Evolutionary conservation across 2,888 invertebrate genomes (phyloP).

Genomic region (Hypsopygia costalis): DNA sequence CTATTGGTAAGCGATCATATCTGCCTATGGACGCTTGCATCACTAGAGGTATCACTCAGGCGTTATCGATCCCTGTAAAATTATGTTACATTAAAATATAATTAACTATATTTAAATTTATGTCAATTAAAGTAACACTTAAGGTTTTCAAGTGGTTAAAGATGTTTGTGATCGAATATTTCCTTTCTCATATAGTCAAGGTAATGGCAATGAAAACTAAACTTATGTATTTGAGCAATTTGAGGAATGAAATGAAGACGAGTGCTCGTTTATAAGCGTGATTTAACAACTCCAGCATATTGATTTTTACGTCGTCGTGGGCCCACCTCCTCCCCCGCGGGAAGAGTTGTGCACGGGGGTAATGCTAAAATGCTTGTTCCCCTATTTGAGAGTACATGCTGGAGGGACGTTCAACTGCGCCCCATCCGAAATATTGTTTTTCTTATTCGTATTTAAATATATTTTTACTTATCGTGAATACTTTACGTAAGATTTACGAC

Average conservation of each 20-base stretch:
- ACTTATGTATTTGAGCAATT: constrained; percentile 62
- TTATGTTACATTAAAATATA: no score
- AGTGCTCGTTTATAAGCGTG: constrained; percentile 84
- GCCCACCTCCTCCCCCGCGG: constrained; percentile 74
- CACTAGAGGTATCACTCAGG: no score
- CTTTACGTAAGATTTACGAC: constrained; percentile 69
- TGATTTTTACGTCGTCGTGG: constrained; percentile 82
- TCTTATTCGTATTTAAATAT: constrained; percentile 38
- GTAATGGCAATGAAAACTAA: constrained; percentile 43
- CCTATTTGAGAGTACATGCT: constrained; percentile 81
- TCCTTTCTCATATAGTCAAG: neutral
- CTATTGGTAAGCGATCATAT: no score
- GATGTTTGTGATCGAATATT: neutral
- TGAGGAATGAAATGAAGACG: constrained; percentile 80
- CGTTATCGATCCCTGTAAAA: no score
- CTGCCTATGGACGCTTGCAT: no score
- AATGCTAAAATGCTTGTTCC: constrained; percentile 82
- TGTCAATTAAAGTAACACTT: no score
- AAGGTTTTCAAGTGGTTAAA: no score
- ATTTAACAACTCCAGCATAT: constrained; percentile 89
- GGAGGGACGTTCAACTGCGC: constrained; percentile 61
- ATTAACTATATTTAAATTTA: no score
- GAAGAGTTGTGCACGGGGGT: constrained; percentile 81
- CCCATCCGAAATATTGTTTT: constrained; percentile 41
- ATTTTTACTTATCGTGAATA: constrained; percentile 58